These are phyloP conservation scores for Taenaris catops DNA, from an alignment of 2,888 invertebrate species.

Conservation along the genomic window DNA sequence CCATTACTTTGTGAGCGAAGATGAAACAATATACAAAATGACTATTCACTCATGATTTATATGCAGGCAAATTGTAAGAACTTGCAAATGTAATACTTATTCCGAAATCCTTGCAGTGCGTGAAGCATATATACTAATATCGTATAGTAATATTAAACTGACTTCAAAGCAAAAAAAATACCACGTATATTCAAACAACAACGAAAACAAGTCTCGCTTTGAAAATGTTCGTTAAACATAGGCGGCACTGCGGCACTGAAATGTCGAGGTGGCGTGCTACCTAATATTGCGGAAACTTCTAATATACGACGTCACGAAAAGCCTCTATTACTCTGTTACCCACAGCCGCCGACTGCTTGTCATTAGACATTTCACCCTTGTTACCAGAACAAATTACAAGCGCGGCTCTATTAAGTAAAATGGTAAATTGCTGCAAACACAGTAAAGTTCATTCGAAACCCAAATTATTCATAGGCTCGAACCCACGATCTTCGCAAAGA, in stretches of 20 bases:
- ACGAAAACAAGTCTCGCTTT: constrained; percentile 8
- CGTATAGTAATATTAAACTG: too few species aligned
- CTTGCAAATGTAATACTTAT: too few species aligned
- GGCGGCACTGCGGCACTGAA: constrained; percentile 19
- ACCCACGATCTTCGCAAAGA: too few species aligned
- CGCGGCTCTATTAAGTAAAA: constrained; percentile 36
- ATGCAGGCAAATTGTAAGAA: too few species aligned
- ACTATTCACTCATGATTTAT: too few species aligned
- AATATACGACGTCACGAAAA: constrained; percentile 52
- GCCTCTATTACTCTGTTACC: constrained; percentile 54
- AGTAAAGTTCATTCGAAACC: constrained; percentile 9
- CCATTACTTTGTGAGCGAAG: too few species aligned
- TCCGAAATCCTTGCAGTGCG: too few species aligned
- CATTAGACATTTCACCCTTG: constrained; percentile 44
- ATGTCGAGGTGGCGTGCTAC: constrained; percentile 42
- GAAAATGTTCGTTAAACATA: constrained; percentile 8
- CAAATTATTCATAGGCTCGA: too few species aligned
- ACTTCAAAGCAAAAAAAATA: constrained; percentile 8
- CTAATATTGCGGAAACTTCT: constrained; percentile 36
- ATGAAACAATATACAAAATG: too few species aligned
- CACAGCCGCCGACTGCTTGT: constrained; percentile 37
- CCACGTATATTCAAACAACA: constrained; percentile 10
- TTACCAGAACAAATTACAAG: constrained; percentile 42
- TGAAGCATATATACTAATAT: too few species aligned
- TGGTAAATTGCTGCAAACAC: constrained; percentile 23